These are phyloP conservation scores for Castor canadensis DNA, from an alignment of 2,113 vertebrate genomes.

Conservation along the genomic window DNA sequence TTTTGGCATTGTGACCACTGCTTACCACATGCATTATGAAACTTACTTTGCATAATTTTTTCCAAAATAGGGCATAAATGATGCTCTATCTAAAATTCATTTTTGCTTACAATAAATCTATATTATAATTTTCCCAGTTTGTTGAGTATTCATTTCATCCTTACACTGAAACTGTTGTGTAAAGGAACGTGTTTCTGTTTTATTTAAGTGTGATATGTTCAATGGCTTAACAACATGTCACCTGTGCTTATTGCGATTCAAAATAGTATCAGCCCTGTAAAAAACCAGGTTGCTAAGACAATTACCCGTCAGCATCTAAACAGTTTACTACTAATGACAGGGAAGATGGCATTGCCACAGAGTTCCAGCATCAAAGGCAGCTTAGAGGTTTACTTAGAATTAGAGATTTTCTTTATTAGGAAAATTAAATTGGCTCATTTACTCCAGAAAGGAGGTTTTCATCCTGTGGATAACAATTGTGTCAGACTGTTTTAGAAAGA, in stretches of 20 bases:
- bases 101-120: constrained; percentile 37
- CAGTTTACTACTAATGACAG: neutral
- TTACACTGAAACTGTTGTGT: neutral
- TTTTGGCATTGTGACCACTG: neutral
- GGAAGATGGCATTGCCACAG: neutral
- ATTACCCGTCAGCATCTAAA: neutral
- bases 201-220: constrained; percentile 6
- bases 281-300: neutral
- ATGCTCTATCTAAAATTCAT: constrained; percentile 21
- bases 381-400: constrained; percentile 26
- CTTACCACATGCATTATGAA: neutral
- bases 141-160: neutral
- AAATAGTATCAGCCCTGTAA: neutral
- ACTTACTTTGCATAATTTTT: neutral
- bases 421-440: constrained; percentile 45
- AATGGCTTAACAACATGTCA: neutral
- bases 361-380: neutral
- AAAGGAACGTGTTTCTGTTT: constrained; percentile 22
- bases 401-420: constrained; percentile 20
- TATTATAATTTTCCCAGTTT: neutral
- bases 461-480: constrained; percentile 3
- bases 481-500: constrained; percentile 23
- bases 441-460: neutral
- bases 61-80: neutral
- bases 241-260: neutral